A percentile compares a stretch with the other conserved stretches of the same genome.
phyloP scores from a whole-genome alignment of 2,797 vertebrate species.

The Rhinophrynus dorsalis region DNA sequence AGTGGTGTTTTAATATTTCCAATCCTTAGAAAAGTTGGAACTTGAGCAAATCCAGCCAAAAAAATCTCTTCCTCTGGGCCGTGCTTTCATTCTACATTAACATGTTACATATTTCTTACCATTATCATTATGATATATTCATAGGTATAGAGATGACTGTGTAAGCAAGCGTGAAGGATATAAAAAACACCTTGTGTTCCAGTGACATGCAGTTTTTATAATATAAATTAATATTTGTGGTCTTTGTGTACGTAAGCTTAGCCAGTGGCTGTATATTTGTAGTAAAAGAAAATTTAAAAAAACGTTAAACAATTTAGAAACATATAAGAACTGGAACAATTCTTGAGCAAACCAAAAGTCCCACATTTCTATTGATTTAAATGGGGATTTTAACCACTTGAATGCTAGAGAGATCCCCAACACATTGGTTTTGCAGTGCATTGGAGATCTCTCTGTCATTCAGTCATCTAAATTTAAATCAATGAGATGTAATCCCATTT shows the following conservation, averaged over 20 bases:
- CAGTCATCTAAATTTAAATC: too few relatives aligned
- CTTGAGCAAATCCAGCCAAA: conserved; percentile 28
- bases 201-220: background rate
- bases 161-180: conserved; percentile 39
- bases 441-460: too few relatives aligned
- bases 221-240: conserved; percentile 15
- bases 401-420: too few relatives aligned
- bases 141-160: conserved; percentile 43
- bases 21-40: conserved; percentile 52
- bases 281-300: too few relatives aligned
- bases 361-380: too few relatives aligned
- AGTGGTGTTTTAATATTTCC: conserved; percentile 59
- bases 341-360: too few relatives aligned
- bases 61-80: conserved; percentile 41
- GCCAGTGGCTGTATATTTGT: too few relatives aligned
- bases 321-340: too few relatives aligned
- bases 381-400: too few relatives aligned
- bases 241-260: conserved; percentile 1
- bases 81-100: conserved; percentile 49
- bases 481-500: too few relatives aligned
- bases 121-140: conserved; percentile 32
- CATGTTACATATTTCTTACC: conserved; percentile 41
- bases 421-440: too few relatives aligned
- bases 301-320: too few relatives aligned
- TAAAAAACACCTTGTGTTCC: conserved; percentile 6